Conservation (phyloP, 2,888 invertebrate species). For the Volucella inanis region DNA sequence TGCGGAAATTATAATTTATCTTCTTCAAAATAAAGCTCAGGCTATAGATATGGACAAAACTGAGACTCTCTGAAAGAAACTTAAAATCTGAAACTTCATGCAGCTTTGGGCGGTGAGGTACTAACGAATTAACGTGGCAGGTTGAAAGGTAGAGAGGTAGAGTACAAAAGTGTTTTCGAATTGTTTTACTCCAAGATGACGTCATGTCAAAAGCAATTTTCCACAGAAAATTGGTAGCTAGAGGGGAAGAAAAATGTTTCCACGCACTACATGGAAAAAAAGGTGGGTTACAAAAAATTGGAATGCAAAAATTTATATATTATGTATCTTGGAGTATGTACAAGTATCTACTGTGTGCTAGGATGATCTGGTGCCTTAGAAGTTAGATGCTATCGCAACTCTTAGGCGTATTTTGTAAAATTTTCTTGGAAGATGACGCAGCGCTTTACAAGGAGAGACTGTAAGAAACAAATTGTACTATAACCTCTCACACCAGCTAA, state of each 20-base stretch:
- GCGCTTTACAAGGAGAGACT: no score
- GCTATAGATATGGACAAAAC: conserved; percentile 23
- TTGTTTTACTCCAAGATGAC: conserved; percentile 5
- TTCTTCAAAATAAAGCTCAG: conserved; percentile 51
- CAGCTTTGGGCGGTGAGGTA: conserved; percentile 8
- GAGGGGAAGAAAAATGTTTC: neutral
- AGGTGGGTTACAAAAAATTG: no score
- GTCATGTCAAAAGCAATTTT: conserved; percentile 15
- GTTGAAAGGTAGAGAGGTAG: neutral
- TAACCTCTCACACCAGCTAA: no score
- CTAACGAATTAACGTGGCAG: no score
- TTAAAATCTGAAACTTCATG: conserved; percentile 48
- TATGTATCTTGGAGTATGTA: no score
- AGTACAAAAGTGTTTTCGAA: conserved; percentile 1
- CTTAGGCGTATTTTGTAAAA: no score
- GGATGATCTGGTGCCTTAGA: no score
- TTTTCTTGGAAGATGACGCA: no score
- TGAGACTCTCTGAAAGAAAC: conserved; percentile 10
- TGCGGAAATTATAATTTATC: conserved; percentile 68
- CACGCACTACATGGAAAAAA: neutral
- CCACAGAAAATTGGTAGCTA: neutral
- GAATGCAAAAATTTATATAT: no score
- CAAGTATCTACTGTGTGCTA: no score
- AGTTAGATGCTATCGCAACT: no score
- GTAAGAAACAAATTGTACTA: no score